phyloP scores from a whole-genome alignment of 2,113 vertebrate species.

The Misgurnus mizolepis region DNA sequence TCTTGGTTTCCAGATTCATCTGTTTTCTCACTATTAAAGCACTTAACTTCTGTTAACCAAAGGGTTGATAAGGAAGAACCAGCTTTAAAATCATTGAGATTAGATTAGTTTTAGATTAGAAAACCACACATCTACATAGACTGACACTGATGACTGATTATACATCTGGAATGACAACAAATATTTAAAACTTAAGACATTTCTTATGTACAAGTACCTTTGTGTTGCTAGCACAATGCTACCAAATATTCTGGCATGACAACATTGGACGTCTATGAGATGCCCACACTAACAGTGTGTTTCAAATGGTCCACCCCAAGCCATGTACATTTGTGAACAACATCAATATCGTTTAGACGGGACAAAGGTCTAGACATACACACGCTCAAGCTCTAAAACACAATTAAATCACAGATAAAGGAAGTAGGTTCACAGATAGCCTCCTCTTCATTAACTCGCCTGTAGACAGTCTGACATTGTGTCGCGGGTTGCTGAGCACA shows the following conservation, averaged over 20 bases:
- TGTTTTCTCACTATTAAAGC: too few species aligned
- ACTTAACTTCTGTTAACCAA: too few species aligned
- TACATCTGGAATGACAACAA: background rate
- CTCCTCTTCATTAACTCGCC: conserved; percentile 66
- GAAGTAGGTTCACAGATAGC: conserved; percentile 75
- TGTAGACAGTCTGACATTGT: conserved; percentile 74
- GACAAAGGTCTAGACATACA: conserved; percentile 51
- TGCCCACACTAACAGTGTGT: background rate
- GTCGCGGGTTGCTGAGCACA: conserved; percentile 75
- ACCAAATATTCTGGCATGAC: too few species aligned
- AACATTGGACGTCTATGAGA: too few species aligned
- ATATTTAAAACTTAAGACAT: background rate
- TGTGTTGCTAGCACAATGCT: too few species aligned
- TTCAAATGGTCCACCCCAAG: background rate
- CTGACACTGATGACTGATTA: background rate
- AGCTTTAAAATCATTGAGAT: background rate
- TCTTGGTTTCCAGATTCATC: too few species aligned
- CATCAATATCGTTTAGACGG: background rate
- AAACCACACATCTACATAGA: background rate
- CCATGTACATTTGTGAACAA: background rate
- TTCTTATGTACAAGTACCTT: too few species aligned
- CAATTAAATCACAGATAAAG: conserved; percentile 77
- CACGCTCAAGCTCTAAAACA: conserved; percentile 59
- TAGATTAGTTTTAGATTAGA: background rate
- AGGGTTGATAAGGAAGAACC: background rate